Conservation (phyloP, 2,888 invertebrate genomes). For the Agrypnus murinus region DNA sequence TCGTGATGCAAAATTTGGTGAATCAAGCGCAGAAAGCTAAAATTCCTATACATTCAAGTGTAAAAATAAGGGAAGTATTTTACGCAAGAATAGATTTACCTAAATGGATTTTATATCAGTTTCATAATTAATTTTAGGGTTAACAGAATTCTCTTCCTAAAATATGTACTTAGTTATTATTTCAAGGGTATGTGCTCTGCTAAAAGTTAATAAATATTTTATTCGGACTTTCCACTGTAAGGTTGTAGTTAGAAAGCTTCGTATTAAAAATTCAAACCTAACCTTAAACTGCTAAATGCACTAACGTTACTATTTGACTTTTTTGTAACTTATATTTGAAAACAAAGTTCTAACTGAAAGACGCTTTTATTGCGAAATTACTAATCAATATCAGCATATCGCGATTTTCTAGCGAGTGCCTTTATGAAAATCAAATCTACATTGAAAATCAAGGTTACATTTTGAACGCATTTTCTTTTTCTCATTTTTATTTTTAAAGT, state of each 20-base stretch:
- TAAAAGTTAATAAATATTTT: conserved; percentile 2
- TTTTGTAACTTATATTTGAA: not conserved
- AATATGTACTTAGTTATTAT: not conserved
- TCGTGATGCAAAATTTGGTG: too few relatives aligned
- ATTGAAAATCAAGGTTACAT: conserved; percentile 11
- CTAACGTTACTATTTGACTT: not conserved
- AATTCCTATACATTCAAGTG: too few relatives aligned
- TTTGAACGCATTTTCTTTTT: conserved; percentile 2
- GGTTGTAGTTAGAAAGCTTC: conserved; percentile 3
- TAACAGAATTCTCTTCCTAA: not conserved
- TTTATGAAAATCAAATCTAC: not conserved
- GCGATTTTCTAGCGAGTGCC: not conserved
- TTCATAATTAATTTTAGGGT: not conserved
- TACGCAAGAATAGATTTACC: too few relatives aligned
- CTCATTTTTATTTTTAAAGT: conserved; percentile 32
- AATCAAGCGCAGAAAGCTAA: too few relatives aligned
- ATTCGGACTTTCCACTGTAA: not conserved
- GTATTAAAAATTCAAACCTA: not conserved
- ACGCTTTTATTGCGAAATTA: too few relatives aligned
- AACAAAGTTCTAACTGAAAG: not conserved
- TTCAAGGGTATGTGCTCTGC: not conserved
- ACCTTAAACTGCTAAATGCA: not conserved
- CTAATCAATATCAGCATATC: too few relatives aligned
- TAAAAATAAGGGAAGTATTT: too few relatives aligned
- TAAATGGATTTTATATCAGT: too few relatives aligned